These are phyloP conservation scores for Catharus fuscescens DNA, from an alignment of 2,113 vertebrate genomes.

Conservation along the genomic window DNA sequence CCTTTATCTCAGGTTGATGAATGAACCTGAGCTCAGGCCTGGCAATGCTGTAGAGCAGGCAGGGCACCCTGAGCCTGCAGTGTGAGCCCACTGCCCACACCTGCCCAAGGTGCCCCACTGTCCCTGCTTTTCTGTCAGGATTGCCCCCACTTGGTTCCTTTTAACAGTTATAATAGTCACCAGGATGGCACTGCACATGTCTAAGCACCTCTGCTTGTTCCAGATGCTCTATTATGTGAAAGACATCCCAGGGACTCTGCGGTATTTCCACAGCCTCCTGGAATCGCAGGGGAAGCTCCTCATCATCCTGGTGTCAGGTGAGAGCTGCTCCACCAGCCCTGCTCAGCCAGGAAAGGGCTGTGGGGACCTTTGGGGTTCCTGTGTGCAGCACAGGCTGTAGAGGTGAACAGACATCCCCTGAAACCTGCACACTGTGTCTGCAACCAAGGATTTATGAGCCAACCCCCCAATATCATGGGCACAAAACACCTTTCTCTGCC, in stretches of 20 bases:
- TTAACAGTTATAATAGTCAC: not conserved
- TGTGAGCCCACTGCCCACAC: not conserved
- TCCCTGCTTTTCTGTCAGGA: not conserved
- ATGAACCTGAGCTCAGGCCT: not conserved
- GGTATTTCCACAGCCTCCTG: slow-evolving; percentile 86
- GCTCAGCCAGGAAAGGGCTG: not conserved
- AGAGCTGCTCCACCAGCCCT: not conserved
- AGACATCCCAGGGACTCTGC: slow-evolving; percentile 81
- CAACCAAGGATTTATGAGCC: not conserved
- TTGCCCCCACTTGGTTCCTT: not conserved
- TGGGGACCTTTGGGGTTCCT: not conserved
- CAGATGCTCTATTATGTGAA: slow-evolving; percentile 90
- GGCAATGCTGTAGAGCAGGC: not conserved
- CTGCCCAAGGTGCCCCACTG: accelerated
- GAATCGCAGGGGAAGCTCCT: slow-evolving; percentile 83
- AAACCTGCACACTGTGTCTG: not conserved
- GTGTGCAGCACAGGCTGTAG: not conserved
- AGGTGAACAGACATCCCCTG: not conserved
- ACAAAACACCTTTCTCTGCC: not conserved
- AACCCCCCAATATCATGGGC: accelerated
- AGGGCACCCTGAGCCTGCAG: not conserved
- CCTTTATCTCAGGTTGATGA: not conserved
- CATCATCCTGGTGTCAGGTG: slow-evolving; percentile 90
- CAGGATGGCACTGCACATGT: not conserved
- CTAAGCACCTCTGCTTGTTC: not conserved